Evolutionary conservation across 2,888 invertebrate genomes (phyloP), one percentile per base, ranked within the genome.

Genomic region (Drosophila melanosoma): DNA sequence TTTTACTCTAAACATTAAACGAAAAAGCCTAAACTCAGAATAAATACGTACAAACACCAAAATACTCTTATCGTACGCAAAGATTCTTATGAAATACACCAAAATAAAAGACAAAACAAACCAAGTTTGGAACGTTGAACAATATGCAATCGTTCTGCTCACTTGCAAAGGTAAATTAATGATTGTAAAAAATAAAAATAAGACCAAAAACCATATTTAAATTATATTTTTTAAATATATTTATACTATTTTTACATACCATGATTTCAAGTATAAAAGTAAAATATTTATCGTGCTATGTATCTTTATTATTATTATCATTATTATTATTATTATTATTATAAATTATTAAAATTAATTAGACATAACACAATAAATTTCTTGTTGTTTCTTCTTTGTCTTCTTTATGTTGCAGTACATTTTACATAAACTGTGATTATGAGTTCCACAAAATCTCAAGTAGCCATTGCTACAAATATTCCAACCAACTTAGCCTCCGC

Each of bases 401-500:
- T 6, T 32, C 8, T 48, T 52, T 77, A 60, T 52, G 59, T 83
- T 88, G 38, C 82, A 92, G 91, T 90, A 85, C 84, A 89, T 86
- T 82, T 83, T 86, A 91, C 79, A 85, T 89, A 88, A 90, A 87
- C 91, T 91, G 92, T 93, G 92, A 92, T 93, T 92, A 93, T 93
- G 93, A 93, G 93, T 92, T 93, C 93, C 90, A 92, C 91, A 81
- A 93, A 93, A 91, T 91, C 93, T 83, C 93, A 93, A 91, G 90
- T 93, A 88, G 93, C 93, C 82, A 91, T 92, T 81, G 92, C 93
- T 92, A 90, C 92, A 90, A 92, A 91, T 92, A 91, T 92, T 91
- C 90, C 92, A 91, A 91, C 90, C 85, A 86, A 89, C 84, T 85
- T 91, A 90, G 85, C 89, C 90, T 86, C 90, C 70, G 85, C 89